Base-by-base conservation (phyloP, 2,888 invertebrate genomes). In the Biston betularia region DNA sequence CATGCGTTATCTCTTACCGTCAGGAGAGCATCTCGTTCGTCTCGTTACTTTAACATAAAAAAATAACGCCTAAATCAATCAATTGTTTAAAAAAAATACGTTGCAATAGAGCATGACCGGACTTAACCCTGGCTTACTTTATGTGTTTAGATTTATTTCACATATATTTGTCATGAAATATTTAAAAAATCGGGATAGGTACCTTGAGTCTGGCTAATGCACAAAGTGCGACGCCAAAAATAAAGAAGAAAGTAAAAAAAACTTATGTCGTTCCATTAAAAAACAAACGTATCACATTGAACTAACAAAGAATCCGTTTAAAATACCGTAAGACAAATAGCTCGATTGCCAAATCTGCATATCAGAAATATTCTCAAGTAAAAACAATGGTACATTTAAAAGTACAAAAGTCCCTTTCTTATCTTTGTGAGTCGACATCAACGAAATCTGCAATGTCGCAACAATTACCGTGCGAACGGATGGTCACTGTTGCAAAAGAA, bases 311-410 rank as follows among this genome's bases (percentile, higher is more conserved):
- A 42, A 50, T 66, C 66, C 14, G 67, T 33, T 45, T 54, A 56
- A 35, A 49, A 57, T 44, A 60, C 54, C 53, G 38, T 45, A 72
- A 73, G 76, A 81, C 79, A 79, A 79, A 79, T 73, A 74, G 70
- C 74, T 75, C 62, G 53, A 71, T 81, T 82, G 74, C 75, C 74
- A 80, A 77, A 88, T 89, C 83, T 81, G 81, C 85, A 87, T 87
- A 89, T 84, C 83, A 82, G 75, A 82, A 83, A 80, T 79, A 84
- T 79, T 87, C 86, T 80, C 85, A 85, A 81, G 79, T 79, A 72
- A 81, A 87, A 84, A 92, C 92, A 92, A 92, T 92, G 86, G 85
- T 75, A 81, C 85, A 86, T 90, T 85, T 88, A 87, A 86, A 85
- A 83, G 75, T 85, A 89, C 89, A 89, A 88, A 89, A 85, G 54